phyloP scores from a whole-genome alignment of 2,888 invertebrate species.

The Epirrhoe tristata region DNA sequence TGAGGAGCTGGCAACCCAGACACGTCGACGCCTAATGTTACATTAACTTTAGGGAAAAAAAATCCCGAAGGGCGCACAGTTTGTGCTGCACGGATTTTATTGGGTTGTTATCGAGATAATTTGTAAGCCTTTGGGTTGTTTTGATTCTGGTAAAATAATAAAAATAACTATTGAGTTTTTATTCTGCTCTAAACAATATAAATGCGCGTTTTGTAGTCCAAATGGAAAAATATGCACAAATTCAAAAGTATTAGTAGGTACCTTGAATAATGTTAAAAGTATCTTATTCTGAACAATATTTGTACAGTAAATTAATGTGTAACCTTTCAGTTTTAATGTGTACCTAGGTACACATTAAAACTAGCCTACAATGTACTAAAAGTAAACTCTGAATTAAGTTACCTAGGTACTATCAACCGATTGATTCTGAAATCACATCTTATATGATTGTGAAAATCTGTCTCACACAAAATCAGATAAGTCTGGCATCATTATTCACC shows the following conservation, averaged over 20 bases:
- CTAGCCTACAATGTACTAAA: too few relatives aligned
- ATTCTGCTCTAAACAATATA: neutral
- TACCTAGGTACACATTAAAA: too few relatives aligned
- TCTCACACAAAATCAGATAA: slow-evolving; percentile 29
- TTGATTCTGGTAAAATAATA: slow-evolving; percentile 8
- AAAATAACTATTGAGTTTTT: neutral
- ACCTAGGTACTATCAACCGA: slow-evolving; percentile 12
- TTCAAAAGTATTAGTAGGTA: neutral
- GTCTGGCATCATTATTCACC: slow-evolving; percentile 32
- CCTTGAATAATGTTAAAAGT: neutral
- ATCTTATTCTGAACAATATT: too few relatives aligned
- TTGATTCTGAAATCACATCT: slow-evolving; percentile 11
- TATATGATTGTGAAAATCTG: slow-evolving; percentile 13
- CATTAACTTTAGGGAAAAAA: slow-evolving; percentile 54
- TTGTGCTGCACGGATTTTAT: slow-evolving; percentile 35
- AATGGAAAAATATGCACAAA: slow-evolving; percentile 2
- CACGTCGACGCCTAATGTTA: slow-evolving; percentile 58
- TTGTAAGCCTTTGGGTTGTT: slow-evolving; percentile 18
- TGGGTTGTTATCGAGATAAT: slow-evolving; percentile 34
- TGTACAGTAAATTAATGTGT: too few relatives aligned
- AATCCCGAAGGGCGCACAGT: slow-evolving; percentile 37
- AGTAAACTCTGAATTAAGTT: too few relatives aligned
- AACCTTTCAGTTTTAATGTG: too few relatives aligned
- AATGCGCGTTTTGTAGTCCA: neutral
- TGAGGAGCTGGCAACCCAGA: slow-evolving; percentile 47